Conservation (phyloP, 2,797 vertebrate species). For the Cossypha heuglini region DNA sequence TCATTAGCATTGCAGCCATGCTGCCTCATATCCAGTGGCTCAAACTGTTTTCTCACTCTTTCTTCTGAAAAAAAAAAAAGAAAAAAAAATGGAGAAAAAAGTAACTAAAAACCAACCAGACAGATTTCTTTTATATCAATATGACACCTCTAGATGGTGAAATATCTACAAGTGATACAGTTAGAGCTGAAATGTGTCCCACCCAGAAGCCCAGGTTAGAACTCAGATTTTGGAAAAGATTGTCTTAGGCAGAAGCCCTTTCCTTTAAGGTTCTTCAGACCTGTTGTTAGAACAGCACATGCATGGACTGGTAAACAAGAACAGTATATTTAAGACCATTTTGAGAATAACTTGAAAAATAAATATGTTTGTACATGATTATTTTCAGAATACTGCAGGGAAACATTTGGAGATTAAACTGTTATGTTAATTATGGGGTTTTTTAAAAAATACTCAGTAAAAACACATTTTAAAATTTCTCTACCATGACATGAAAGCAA, state of each 20-base stretch:
- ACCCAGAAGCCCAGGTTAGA: neutral
- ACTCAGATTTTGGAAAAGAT: neutral
- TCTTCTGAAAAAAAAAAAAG: neutral
- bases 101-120: neutral
- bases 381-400: neutral
- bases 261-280: neutral
- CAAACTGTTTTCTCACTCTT: neutral
- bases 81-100: fast-evolving
- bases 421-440: neutral
- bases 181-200: neutral
- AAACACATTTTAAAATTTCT: neutral
- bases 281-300: neutral
- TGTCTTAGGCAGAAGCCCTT: neutral
- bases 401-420: neutral
- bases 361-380: neutral
- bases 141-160: no score
- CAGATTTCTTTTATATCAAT: neutral
- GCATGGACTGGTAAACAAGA: neutral
- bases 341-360: neutral
- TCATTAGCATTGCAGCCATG: slow-evolving; percentile 5
- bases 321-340: neutral
- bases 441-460: neutral
- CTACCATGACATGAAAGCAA: neutral
- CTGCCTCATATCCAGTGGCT: neutral
- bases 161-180: neutral